Evolutionary conservation across 2,113 vertebrate species (phyloP).

Genomic region (Erpornis zantholeuca): DNA sequence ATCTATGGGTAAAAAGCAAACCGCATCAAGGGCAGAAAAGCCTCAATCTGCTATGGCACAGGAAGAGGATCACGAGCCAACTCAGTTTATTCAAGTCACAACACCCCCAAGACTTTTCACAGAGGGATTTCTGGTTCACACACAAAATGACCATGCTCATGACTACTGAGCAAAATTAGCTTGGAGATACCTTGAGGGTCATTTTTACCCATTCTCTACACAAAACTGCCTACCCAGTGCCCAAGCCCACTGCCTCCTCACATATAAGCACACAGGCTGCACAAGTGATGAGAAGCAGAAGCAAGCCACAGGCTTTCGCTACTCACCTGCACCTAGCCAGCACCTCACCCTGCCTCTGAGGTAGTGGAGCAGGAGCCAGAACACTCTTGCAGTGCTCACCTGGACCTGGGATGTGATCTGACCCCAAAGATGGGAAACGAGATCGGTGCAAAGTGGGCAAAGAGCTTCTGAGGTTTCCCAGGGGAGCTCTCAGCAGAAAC

Average conservation of each 20-base stretch:
- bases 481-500: not conserved
- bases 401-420: not conserved
- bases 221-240: not conserved
- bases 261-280: not conserved
- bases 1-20: slow-evolving; percentile 38
- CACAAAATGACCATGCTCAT: not conserved
- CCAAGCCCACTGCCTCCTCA: not conserved
- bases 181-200: not conserved
- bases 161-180: not conserved
- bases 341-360: not conserved
- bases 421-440: not conserved
- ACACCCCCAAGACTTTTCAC: not conserved
- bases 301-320: not conserved
- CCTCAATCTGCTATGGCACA: not conserved
- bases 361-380: not conserved
- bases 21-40: slow-evolving; percentile 9
- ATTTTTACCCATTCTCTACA: not conserved
- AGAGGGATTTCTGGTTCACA: not conserved
- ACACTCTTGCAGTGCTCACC: not conserved
- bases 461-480: not conserved
- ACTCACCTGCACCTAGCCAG: not conserved
- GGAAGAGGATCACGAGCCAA: not conserved
- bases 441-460: not conserved
- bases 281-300: not conserved
- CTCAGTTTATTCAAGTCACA: not conserved